Percentiles rank a stretch among this genome's conserved stretches.
These are phyloP conservation scores for Yponomeuta malinellus DNA, from an alignment of 2,888 invertebrate species.

Conservation along the genomic window DNA sequence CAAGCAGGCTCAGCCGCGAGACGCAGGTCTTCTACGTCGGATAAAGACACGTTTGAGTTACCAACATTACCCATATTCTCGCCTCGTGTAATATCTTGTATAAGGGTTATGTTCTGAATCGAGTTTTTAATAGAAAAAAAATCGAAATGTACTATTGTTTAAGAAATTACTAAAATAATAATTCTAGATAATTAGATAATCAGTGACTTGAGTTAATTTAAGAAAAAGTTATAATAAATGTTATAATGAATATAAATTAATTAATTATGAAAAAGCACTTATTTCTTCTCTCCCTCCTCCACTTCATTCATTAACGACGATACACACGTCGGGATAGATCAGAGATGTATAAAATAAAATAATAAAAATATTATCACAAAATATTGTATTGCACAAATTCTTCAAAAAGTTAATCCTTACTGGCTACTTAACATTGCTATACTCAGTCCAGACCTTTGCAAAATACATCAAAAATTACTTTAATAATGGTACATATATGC, in stretches of 20 bases:
- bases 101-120: conserved; percentile 51
- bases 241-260: conserved; percentile 67
- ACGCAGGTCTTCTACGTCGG: background rate
- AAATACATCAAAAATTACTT: no score
- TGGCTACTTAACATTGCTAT: no score
- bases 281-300: background rate
- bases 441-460: no score
- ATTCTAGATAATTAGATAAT: conserved; percentile 64
- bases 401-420: background rate
- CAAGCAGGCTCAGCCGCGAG: background rate
- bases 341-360: background rate
- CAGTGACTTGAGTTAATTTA: conserved; percentile 67
- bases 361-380: background rate
- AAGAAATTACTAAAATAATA: conserved; percentile 69
- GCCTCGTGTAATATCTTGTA: conserved; percentile 27
- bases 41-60: background rate
- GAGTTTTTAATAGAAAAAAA: conserved; percentile 56
- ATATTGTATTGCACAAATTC: conserved; percentile 1
- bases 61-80: conserved; percentile 10
- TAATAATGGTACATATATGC: no score
- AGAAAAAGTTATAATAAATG: conserved; percentile 53
- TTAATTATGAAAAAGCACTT: conserved; percentile 14
- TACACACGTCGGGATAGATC: background rate
- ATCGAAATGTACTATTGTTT: conserved; percentile 63
- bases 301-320: no score